phyloP scores from a whole-genome alignment of 2,888 invertebrate species.

The Iphiclides podalirius region DNA sequence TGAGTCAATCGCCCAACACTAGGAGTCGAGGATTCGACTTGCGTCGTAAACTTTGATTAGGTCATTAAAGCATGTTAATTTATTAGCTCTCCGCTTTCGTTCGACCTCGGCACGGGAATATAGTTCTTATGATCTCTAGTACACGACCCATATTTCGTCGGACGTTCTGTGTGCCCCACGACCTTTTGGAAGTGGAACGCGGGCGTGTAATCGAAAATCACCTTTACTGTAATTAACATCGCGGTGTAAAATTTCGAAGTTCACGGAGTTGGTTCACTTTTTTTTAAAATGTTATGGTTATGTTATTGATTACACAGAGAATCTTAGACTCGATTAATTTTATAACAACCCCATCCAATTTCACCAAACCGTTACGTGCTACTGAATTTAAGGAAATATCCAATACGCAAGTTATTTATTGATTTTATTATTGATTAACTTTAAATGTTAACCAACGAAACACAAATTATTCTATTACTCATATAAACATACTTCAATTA shows the following conservation, averaged over 20 bases:
- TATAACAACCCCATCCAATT: not conserved
- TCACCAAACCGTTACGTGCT: not conserved
- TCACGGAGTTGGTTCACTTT: slow-evolving; percentile 35
- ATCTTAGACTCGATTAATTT: not conserved
- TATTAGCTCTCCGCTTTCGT: slow-evolving; percentile 72
- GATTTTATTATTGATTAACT: no score
- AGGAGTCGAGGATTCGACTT: slow-evolving; percentile 77
- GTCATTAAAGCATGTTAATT: slow-evolving; percentile 79
- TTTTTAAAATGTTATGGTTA: slow-evolving; percentile 15
- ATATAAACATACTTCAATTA: no score
- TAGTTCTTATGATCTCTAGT: slow-evolving; percentile 48
- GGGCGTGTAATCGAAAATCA: slow-evolving; percentile 68
- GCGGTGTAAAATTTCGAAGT: slow-evolving; percentile 31
- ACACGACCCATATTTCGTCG: slow-evolving; percentile 41
- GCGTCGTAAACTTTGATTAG: slow-evolving; percentile 80
- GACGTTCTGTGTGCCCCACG: slow-evolving; percentile 35
- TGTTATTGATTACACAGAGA: slow-evolving; percentile 7
- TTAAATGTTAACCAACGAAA: no score
- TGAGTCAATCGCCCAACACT: slow-evolving; percentile 78
- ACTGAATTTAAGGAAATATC: not conserved
- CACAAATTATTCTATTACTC: no score
- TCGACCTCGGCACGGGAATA: slow-evolving; percentile 60
- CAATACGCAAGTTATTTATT: no score
- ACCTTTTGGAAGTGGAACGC: slow-evolving; percentile 45
- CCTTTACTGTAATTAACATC: slow-evolving; percentile 58